Evolutionary conservation across 2,888 invertebrate genomes (phyloP).

Genomic region (Mesochorus sp.): DNA sequence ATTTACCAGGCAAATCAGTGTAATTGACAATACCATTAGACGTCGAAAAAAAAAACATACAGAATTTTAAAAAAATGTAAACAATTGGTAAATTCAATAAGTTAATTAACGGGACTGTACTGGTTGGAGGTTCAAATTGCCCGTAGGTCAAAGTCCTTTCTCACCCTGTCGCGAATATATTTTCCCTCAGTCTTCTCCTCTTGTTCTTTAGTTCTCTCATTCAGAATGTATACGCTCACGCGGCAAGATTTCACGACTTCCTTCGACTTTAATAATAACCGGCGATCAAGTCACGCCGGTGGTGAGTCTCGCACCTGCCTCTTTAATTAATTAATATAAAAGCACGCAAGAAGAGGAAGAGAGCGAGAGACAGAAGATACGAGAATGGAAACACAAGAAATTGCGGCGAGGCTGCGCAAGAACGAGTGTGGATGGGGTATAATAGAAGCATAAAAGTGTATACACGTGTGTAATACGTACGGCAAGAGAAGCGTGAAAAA

Average conservation of each 20-base stretch:
- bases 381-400: constrained; percentile 53
- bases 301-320: constrained; percentile 49
- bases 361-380: constrained; percentile 18
- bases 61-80: background rate
- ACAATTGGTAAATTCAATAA: background rate
- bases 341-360: constrained; percentile 15
- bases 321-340: constrained; percentile 73
- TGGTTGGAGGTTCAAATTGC: constrained; percentile 56
- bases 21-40: no score
- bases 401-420: constrained; percentile 45
- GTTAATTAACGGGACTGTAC: background rate
- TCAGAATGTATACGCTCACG: constrained; percentile 15
- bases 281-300: constrained; percentile 66
- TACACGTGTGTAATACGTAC: background rate
- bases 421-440: constrained; percentile 27
- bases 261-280: constrained; percentile 69
- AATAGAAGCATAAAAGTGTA: background rate
- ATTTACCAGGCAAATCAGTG: no score
- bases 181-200: constrained; percentile 25
- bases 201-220: constrained; percentile 33
- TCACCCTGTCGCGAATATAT: no score
- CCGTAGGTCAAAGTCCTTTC: constrained; percentile 24
- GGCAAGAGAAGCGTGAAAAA: constrained; percentile 33
- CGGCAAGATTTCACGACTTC: constrained; percentile 61
- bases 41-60: background rate